Evolutionary conservation across 2,113 vertebrate genomes (phyloP).

Genomic region (Chaetops frenatus): DNA sequence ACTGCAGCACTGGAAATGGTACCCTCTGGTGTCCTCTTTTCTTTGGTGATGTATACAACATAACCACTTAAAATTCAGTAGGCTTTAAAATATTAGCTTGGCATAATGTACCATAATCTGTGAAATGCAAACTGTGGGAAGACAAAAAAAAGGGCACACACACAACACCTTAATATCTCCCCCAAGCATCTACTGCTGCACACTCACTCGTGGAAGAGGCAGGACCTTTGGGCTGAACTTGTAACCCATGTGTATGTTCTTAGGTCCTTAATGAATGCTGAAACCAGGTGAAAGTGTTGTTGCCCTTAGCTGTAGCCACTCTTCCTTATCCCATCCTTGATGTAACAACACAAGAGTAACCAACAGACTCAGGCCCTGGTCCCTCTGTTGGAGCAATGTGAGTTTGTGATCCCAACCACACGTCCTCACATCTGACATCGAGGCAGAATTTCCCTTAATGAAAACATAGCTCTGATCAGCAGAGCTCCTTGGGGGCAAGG

Average conservation of each 20-base stretch:
- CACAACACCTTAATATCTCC: background rate
- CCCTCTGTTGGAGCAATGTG: background rate
- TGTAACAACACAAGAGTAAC: background rate
- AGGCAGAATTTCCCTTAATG: background rate
- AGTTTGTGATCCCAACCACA: background rate
- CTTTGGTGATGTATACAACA: background rate
- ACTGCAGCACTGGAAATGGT: background rate
- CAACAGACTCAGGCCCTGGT: background rate
- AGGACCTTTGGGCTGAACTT: background rate
- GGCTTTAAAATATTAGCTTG: background rate
- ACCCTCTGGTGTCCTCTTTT: background rate
- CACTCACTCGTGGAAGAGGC: background rate
- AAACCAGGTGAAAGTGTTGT: background rate
- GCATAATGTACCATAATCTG: background rate
- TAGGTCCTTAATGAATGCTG: background rate
- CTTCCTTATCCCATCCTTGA: background rate
- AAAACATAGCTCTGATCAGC: fast-evolving
- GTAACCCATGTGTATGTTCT: too few relatives aligned
- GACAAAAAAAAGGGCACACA: background rate
- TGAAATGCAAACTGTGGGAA: background rate
- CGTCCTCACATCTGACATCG: fast-evolving
- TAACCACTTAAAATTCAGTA: background rate
- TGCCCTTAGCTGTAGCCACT: background rate
- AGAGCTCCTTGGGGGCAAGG: background rate
- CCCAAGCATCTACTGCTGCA: background rate